Base-by-base conservation (phyloP, 2,888 invertebrate species). In the Platycnemis pennipes region DNA sequence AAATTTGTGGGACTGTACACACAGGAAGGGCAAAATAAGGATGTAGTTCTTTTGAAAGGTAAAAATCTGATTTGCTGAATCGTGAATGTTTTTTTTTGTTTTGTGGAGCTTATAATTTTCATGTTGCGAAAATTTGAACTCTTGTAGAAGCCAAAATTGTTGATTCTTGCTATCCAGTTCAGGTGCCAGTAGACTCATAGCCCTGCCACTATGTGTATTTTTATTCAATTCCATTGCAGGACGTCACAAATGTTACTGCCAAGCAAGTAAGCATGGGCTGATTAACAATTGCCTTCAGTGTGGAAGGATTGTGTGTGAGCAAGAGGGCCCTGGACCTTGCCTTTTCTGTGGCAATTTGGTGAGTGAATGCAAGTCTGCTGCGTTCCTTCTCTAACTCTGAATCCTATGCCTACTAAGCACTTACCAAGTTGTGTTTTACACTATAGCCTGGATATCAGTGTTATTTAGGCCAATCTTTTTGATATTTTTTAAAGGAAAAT, bases 291-390 rank as follows among this genome's bases (percentile, higher is more conserved):
- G 99, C 96, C 96, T 98, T 22, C 97, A 98, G 95, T 99, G 99
- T 96, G 99, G 99, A 0, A 97, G 99, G 94, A 98, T 99, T 95
- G 98, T 99, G 8, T 99, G 99, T 96, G 97, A 97, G 94, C 99
- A 99, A 96, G 99, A 99, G 97, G 99, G 99, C 0, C 98, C 99
- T 16, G 99, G 99, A 0, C 99, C 99, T 0, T 99, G 99, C 96
- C 97, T 99, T 88, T 99, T 98, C 96, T 99, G 99, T 97, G 98
- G 98, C 0, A 97, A 97, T 95, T 97, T 99, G 96, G 99, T 99
- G 96, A 96, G 96, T 95, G 44, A 56, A 26, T 37, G n/a, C n/a
- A n/a, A n/a, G n/a, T n/a, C n/a, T n/a, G n/a, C n/a, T n/a, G n/a
- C n/a, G n/a, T n/a, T n/a, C n/a, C n/a, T n/a, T n/a, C n/a, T n/a